Evolutionary conservation across 2,888 invertebrate genomes (phyloP).

Genomic region (Pyrgus malvae): DNA sequence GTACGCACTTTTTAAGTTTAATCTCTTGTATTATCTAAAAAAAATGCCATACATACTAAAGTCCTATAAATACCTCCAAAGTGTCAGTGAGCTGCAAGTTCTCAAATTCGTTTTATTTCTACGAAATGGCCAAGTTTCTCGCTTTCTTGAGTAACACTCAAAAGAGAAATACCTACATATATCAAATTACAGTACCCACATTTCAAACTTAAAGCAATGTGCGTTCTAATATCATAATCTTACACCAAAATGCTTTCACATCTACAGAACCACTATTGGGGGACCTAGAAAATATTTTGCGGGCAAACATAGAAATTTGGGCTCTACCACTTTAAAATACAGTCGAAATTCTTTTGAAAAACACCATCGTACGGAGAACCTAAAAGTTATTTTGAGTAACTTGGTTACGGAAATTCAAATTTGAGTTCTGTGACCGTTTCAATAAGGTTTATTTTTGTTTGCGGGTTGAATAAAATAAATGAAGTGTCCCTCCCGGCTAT

Average conservation of each 20-base stretch:
- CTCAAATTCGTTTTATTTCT: background rate
- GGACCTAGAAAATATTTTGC: slow-evolving; percentile 64
- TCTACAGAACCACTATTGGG: slow-evolving; percentile 55
- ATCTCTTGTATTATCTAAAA: too few relatives aligned
- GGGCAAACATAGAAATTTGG: slow-evolving; percentile 39
- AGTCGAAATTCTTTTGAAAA: slow-evolving; percentile 1
- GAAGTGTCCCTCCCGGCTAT: slow-evolving; percentile 59
- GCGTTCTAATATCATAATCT: slow-evolving; percentile 76
- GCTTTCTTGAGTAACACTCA: slow-evolving; percentile 22
- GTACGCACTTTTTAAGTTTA: too few relatives aligned
- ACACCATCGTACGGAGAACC: background rate
- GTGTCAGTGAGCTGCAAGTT: too few relatives aligned
- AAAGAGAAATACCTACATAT: slow-evolving; percentile 28
- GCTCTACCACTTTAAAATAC: slow-evolving; percentile 30
- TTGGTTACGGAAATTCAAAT: background rate
- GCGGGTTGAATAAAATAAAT: slow-evolving; percentile 30
- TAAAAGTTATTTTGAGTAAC: slow-evolving; percentile 11
- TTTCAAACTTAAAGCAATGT: slow-evolving; percentile 56
- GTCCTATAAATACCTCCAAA: too few relatives aligned
- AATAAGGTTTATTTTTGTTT: slow-evolving; percentile 26
- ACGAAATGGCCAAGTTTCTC: background rate
- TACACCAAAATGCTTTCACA: slow-evolving; percentile 80
- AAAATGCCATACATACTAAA: too few relatives aligned
- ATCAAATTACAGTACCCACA: slow-evolving; percentile 33
- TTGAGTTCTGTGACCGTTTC: fast-evolving